These are phyloP conservation scores for Lateolabrax maculatus DNA, from an alignment of 2,797 vertebrate genomes.

Conservation along the genomic window DNA sequence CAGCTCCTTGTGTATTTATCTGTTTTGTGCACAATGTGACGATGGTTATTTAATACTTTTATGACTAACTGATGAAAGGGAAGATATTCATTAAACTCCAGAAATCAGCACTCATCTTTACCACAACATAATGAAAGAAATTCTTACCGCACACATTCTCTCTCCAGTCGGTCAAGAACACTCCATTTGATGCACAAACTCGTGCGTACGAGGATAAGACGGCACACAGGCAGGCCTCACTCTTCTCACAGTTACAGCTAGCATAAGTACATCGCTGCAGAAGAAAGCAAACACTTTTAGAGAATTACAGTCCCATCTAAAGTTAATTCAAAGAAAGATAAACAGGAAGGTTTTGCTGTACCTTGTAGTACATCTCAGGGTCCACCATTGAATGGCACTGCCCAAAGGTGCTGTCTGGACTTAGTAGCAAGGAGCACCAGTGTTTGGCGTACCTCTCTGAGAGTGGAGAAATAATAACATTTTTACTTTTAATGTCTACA, in stretches of 20 bases:
- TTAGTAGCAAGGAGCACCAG: conserved; percentile 92
- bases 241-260: conserved; percentile 92
- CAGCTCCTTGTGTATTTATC: conserved; percentile 88
- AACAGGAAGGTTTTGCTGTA: conserved; percentile 62
- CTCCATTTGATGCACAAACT: conserved; percentile 89
- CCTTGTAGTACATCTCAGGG: conserved; percentile 91
- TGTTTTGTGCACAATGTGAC: conserved; percentile 66
- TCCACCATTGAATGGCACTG: conserved; percentile 88
- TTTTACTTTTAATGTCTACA: conserved; percentile 5
- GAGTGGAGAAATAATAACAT: not conserved
- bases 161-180: conserved; percentile 88
- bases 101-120: not conserved
- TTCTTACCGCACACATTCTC: conserved; percentile 82
- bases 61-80: conserved; percentile 2
- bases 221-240: conserved; percentile 92
- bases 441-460: conserved; percentile 93
- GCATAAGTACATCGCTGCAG: conserved; percentile 93
- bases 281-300: conserved; percentile 26
- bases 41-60: not conserved
- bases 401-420: conserved; percentile 83
- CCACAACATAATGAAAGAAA: not conserved
- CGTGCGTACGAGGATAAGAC: conserved; percentile 93
- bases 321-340: not conserved
- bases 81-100: not conserved
- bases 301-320: not conserved